phyloP scores from a whole-genome alignment of 2,113 vertebrate species.

The Oenanthe melanoleuca region DNA sequence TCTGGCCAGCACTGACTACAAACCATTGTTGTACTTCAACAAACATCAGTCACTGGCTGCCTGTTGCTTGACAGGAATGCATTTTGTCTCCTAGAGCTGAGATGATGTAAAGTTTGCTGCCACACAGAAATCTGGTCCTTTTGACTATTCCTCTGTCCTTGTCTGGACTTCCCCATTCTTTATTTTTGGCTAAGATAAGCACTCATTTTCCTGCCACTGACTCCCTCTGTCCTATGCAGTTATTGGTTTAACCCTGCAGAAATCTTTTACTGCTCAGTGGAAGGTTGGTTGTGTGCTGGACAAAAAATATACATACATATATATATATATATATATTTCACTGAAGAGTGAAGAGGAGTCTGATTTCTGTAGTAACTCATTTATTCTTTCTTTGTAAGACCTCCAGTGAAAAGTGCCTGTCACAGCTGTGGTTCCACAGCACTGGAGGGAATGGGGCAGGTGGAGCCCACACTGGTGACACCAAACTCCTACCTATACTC shows the following conservation, averaged over 20 bases:
- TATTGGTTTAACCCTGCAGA: not conserved
- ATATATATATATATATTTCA: not conserved
- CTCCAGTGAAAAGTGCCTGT: fast-evolving
- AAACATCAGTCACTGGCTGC: not conserved
- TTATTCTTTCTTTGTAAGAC: not conserved
- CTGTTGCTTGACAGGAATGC: not conserved
- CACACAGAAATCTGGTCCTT: not conserved
- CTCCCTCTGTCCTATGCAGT: fast-evolving
- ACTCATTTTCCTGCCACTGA: not conserved
- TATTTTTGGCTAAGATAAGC: not conserved
- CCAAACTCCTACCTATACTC: not conserved
- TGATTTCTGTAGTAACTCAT: not conserved
- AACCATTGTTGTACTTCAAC: not conserved
- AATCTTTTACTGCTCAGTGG: not conserved
- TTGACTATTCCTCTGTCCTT: not conserved
- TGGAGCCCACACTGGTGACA: not conserved
- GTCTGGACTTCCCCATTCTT: not conserved
- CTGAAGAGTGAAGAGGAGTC: not conserved
- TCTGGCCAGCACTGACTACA: not conserved
- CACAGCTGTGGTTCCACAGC: not conserved
- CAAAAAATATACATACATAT: not conserved
- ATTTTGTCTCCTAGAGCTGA: not conserved
- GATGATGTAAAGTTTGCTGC: not conserved
- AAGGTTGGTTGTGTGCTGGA: not conserved
- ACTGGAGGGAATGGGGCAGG: not conserved